Evolutionary conservation across 2,888 invertebrate species (phyloP).

Genomic region (Agrochola macilenta): DNA sequence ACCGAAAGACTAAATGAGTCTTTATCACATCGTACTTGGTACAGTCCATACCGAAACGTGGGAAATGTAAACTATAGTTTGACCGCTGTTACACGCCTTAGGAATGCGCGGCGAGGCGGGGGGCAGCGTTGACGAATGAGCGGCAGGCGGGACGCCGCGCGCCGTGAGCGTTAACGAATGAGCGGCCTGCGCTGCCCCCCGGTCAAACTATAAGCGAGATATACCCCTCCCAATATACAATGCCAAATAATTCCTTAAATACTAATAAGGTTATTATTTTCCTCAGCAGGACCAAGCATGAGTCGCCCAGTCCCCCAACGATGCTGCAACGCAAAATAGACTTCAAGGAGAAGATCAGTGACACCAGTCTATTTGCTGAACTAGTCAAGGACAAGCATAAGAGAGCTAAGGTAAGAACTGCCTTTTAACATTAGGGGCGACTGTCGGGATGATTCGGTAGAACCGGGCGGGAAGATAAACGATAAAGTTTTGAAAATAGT

Average conservation of each 20-base stretch:
- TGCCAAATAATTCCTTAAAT: background rate
- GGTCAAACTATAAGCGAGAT: background rate
- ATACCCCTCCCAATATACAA: too few relatives aligned
- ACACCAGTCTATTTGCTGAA: slow-evolving; percentile 97
- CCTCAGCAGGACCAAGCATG: slow-evolving; percentile 74
- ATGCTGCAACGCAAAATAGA: slow-evolving; percentile 90
- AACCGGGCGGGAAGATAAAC: too few relatives aligned
- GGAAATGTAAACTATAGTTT: too few relatives aligned
- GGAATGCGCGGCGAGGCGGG: too few relatives aligned
- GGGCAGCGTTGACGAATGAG: too few relatives aligned
- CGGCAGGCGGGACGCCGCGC: too few relatives aligned
- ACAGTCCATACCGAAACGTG: background rate
- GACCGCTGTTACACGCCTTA: too few relatives aligned
- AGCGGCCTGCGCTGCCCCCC: too few relatives aligned
- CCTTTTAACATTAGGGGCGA: background rate
- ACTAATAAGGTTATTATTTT: slow-evolving; percentile 9
- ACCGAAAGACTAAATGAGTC: background rate
- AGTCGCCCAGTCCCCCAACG: slow-evolving; percentile 85
- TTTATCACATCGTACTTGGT: background rate
- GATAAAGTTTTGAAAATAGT: too few relatives aligned
- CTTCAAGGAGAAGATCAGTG: slow-evolving; percentile 95
- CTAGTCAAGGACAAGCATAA: slow-evolving; percentile 96
- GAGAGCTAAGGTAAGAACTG: slow-evolving; percentile 92
- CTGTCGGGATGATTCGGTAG: background rate
- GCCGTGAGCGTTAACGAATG: too few relatives aligned